Evolutionary conservation across 2,888 invertebrate species (phyloP).

Genomic region (Urechis unicinctus): DNA sequence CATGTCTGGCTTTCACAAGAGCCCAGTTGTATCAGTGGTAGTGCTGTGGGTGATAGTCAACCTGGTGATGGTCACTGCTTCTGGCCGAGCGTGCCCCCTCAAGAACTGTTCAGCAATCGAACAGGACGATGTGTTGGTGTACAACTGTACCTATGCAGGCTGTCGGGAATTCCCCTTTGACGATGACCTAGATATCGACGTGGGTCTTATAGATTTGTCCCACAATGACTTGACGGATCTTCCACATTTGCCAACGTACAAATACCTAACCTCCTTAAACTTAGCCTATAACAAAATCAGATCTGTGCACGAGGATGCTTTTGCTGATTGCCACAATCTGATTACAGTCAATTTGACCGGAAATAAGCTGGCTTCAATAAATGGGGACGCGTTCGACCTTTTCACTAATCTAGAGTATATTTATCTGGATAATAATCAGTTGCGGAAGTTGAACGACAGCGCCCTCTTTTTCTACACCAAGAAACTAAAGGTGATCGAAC

Average conservation of each 20-base stretch:
- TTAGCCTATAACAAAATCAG: neutral
- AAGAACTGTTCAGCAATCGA: neutral
- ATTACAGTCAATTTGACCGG: too few species aligned
- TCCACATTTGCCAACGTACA: neutral
- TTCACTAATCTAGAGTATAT: too few species aligned
- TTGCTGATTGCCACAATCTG: too few species aligned
- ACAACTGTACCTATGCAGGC: neutral
- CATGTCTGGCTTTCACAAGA: too few species aligned
- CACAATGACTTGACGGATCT: neutral
- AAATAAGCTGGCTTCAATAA: too few species aligned
- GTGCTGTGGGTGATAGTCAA: too few species aligned
- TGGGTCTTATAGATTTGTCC: neutral
- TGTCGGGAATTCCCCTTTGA: neutral
- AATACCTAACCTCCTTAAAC: neutral
- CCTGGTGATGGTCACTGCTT: too few species aligned
- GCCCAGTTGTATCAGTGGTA: too few species aligned
- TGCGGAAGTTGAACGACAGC: neutral
- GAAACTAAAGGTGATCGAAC: neutral
- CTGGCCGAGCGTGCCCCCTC: too few species aligned
- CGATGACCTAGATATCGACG: neutral
- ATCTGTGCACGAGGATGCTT: too few species aligned
- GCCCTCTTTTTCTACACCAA: neutral
- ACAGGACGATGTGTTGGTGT: neutral
- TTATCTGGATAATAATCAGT: neutral
- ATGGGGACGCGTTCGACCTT: too few species aligned